Evolutionary conservation across 1,140 invertebrate species (phyloP).

Genomic region (Saccostrea glomerata): DNA sequence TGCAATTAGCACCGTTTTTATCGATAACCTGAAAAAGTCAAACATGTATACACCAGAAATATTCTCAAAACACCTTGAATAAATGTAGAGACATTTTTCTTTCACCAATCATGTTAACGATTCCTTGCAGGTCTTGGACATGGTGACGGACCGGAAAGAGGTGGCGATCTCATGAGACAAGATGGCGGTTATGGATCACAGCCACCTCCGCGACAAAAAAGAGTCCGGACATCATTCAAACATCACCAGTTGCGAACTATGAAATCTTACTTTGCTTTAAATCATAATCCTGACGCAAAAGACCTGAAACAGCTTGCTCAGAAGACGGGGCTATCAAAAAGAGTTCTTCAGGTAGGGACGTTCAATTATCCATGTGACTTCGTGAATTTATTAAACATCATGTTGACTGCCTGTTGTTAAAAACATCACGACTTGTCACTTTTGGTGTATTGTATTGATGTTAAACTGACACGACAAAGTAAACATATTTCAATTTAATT

Average conservation of each 20-base stretch:
- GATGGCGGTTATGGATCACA: conserved; percentile 65
- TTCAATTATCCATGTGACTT: neutral
- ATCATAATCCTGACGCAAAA: conserved; percentile 99
- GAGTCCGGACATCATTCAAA: conserved; percentile 98
- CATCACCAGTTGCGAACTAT: conserved; percentile 98
- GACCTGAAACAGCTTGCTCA: conserved; percentile 98
- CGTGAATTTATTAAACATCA: no score
- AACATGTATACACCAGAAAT: no score
- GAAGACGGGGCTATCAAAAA: conserved; percentile 98
- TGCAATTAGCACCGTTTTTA: neutral
- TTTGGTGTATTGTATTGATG: no score
- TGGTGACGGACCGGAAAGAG: conserved; percentile 63
- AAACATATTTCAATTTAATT: no score
- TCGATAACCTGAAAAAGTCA: neutral
- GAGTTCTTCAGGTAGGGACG: conserved; percentile 94
- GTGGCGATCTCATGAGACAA: conserved; percentile 70
- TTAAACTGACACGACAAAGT: no score
- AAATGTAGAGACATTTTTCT: no score
- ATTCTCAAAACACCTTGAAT: no score
- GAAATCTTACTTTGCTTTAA: conserved; percentile 99
- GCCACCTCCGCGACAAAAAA: conserved; percentile 85
- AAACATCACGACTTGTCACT: neutral
- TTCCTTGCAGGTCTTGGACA: conserved; percentile 63
- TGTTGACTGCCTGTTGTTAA: neutral
- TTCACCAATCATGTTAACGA: neutral